Evolutionary conservation across 1,140 invertebrate species (phyloP).

Genomic region (Diachasmimorpha longicaudata): DNA sequence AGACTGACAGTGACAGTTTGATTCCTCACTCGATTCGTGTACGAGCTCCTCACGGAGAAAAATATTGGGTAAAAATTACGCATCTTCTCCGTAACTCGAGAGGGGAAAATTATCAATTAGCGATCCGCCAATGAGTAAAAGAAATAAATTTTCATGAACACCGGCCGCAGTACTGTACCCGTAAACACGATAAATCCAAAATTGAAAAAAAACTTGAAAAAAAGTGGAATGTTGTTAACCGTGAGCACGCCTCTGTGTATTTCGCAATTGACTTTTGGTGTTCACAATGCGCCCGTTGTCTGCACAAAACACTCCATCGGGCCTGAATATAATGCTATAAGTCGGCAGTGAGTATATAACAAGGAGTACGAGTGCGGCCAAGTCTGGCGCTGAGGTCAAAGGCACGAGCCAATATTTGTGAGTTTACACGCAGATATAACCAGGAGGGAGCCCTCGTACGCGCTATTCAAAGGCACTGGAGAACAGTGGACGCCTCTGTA

Average conservation of each 20-base stretch:
- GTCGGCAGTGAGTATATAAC: not conserved
- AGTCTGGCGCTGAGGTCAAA: constrained; percentile 31
- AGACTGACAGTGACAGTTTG: not conserved
- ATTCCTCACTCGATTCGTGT: not conserved
- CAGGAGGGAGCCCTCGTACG: constrained; percentile 29
- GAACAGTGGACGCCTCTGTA: constrained; percentile 38
- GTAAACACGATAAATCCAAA: not conserved
- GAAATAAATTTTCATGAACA: too few species aligned
- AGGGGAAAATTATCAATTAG: too few species aligned
- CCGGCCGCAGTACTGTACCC: too few species aligned
- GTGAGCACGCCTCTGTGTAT: not conserved
- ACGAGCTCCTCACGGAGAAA: not conserved
- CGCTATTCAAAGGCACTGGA: constrained; percentile 20
- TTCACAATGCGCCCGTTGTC: not conserved
- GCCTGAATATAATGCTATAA: not conserved
- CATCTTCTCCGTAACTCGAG: too few species aligned
- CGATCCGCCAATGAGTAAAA: too few species aligned
- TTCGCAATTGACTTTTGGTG: not conserved
- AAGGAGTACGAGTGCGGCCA: not conserved
- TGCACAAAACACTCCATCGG: not conserved
- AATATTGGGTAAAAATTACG: too few species aligned
- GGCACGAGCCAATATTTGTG: constrained; percentile 41
- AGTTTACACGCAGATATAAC: constrained; percentile 33
- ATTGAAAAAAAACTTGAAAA: not conserved
- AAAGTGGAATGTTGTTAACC: not conserved